Evolutionary conservation across 2,113 vertebrate species (phyloP).

Genomic region (Nerophis ophidion): DNA sequence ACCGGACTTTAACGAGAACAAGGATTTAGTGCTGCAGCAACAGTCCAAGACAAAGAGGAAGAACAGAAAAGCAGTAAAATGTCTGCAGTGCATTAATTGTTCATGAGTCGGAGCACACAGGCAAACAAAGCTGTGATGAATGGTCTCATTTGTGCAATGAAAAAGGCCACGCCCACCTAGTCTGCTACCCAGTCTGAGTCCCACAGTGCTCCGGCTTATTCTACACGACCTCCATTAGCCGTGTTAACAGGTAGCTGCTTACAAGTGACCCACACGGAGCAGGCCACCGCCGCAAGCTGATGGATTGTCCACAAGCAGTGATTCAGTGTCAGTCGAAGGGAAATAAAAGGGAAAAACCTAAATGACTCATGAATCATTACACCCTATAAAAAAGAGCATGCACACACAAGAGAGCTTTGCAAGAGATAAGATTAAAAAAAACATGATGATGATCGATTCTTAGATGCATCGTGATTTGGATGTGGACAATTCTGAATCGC

Average conservation of each 20-base stretch:
- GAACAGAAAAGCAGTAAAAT: conserved; percentile 44
- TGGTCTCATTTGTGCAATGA: conserved; percentile 71
- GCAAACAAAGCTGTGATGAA: conserved; percentile 74
- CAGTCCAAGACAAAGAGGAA: conserved; percentile 45
- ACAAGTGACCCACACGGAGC: conserved; percentile 49
- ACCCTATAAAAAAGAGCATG: conserved; percentile 7
- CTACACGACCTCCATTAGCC: conserved; percentile 59
- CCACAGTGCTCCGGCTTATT: conserved; percentile 47
- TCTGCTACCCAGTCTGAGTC: conserved; percentile 25
- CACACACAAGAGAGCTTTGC: conserved; percentile 10
- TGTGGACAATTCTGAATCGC: too few species aligned
- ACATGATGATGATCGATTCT: too few species aligned
- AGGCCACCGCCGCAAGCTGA: conserved; percentile 33
- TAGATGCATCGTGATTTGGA: too few species aligned
- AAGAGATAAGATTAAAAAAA: conserved; percentile 33
- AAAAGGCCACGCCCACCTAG: conserved; percentile 48
- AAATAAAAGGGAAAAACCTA: conserved; percentile 8
- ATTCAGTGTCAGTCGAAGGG: conserved; percentile 21
- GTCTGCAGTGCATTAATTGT: conserved; percentile 71
- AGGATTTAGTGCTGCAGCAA: conserved; percentile 35
- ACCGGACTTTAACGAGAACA: conserved; percentile 32
- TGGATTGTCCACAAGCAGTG: conserved; percentile 32
- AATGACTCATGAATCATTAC: neutral
- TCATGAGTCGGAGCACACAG: conserved; percentile 66
- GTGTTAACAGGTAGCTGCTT: conserved; percentile 60